A percentile compares a stretch with the other conserved stretches of the same genome.
phyloP scores from a whole-genome alignment of 2,888 invertebrate species.

The Meiosimyza decipiens region DNA sequence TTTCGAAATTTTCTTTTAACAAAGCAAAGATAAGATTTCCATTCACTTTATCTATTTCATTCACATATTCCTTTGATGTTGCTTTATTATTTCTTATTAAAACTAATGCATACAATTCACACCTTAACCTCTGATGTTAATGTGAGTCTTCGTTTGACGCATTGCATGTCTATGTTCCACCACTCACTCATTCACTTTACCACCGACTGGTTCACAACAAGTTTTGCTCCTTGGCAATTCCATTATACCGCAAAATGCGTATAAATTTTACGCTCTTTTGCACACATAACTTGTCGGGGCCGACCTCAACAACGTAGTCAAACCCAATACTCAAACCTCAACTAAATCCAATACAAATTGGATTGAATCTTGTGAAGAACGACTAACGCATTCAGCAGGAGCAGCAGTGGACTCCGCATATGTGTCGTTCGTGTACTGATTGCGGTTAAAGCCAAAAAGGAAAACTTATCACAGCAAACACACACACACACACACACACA shows the following conservation, averaged over 20 bases:
- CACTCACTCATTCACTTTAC: not conserved
- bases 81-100: not conserved
- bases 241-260: not conserved
- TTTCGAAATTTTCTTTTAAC: too few relatives aligned
- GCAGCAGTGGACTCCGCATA: not conserved
- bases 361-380: not conserved
- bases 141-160: slow-evolving; percentile 1
- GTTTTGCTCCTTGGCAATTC: not conserved
- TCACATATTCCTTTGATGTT: not conserved
- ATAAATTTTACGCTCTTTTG: slow-evolving; percentile 12
- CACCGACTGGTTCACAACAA: not conserved
- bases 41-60: not conserved
- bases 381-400: not conserved
- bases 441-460: too few relatives aligned
- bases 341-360: not conserved
- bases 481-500: not conserved
- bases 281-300: not conserved
- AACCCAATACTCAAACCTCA: not conserved
- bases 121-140: not conserved
- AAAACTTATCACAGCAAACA: slow-evolving; percentile 4
- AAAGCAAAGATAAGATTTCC: not conserved
- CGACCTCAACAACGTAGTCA: not conserved
- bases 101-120: not conserved
- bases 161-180: not conserved
- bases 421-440: not conserved